Base-by-base conservation (phyloP, 1,140 invertebrate species). In the Drosophila dunni region DNA sequence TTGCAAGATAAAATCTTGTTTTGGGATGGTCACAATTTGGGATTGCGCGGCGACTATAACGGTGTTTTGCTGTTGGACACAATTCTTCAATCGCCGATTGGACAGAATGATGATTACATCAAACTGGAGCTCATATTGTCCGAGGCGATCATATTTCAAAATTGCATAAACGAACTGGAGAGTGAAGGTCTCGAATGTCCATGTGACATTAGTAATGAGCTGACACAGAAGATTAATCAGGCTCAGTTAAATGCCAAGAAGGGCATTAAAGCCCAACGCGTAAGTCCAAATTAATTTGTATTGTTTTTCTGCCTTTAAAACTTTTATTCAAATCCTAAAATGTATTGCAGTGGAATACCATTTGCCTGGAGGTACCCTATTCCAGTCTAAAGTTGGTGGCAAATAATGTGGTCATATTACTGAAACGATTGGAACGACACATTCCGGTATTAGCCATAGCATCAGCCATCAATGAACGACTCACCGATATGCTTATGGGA, bases 11-110 rank as follows among this genome's bases (percentile, higher is more conserved):
- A 96, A 92, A 94, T 98, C 57, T 94, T 98, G 67, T 95, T 97
- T 82, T 96, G 96, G 93, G 96, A 97, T 94, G 95, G 95, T 57
- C 94, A 94, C 83, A 95, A 95, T 65, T 94, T 98, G 65, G 97
- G 97, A 64, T 94, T 97, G 40, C 94, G 98, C 57, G 96, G 96
- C 51, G 97, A 98, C 92, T 97, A 98, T 84, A 97, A 97, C 94
- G 97, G 97, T 68, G 97, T 98, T 15, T 93, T 98, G 44, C 92
- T 98, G 11, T 93, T 98, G 72, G 97, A 98, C 79, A 97, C 97
- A 20, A 96, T 97, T 75, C 93, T 98, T 42, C 97, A 98, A 93
- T 95, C 95, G 69, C 95, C 96, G 36, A 94, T 97, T 46, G 81
- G 89, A 7, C 94, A 94, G 74, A 93, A 94, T 40, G 96, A 97